Evolutionary conservation across 2,888 invertebrate genomes (phyloP), one percentile per base, ranked within the genome.

Genomic region (Drosophila demipolita): DNA sequence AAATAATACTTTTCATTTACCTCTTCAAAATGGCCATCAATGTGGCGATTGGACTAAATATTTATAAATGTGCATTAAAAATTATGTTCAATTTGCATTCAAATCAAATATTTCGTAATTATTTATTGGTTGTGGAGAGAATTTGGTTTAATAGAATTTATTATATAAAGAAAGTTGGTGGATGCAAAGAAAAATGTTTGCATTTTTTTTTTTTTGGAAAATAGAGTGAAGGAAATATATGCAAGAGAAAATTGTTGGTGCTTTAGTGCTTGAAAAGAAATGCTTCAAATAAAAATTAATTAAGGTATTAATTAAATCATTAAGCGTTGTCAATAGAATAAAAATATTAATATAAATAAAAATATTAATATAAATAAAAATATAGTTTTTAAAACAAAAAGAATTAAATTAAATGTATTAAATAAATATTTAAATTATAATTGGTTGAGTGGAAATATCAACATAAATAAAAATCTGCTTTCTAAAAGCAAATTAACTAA

Each of bases 11-110:
- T 74, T 74, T 73, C 94, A 94, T 95, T 97, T 98, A 98, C 98
- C 98, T 98, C 96, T 97, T 96, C 93, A 97, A 95, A 93, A 97
- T 96, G 95, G 97, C 97, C 97, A 98, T 97, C 95, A 98, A 97
- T 94, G 96, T 97, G 96, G 97, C 97, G 96, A 98, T 96, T 94
- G 97, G 97, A 97, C 97, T 97, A 96, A 74, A 83, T 73, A 60
- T 65, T 54, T 64, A 52, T 68, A 58, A 76, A 82, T 64, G 75
- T 80, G 74, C 55, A 78, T 66, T 66, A 62, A 62, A 75, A 75
- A 75, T 83, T 20, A 72, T 61, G 59, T 85, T 62, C 53, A 62
- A 73, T 66, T 77, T 65, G 52, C 63, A 73, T 74, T 66, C 45
- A 76, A 74, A 75, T 78, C 40, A 73, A 64, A 76, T 59, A 76